phyloP scores from a whole-genome alignment of 2,888 invertebrate species.

The Leptura quadrifasciata region DNA sequence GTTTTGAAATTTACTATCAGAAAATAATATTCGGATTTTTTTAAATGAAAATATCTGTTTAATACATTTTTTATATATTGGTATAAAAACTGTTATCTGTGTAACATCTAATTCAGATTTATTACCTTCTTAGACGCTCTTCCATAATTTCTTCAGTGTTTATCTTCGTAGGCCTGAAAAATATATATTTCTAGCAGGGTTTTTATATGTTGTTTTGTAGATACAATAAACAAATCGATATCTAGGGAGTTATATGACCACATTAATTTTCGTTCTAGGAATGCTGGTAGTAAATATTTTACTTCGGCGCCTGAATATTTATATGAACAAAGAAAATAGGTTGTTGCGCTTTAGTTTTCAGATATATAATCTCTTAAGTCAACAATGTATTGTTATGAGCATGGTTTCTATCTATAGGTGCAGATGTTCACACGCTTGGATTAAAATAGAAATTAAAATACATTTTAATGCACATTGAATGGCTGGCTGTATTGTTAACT shows the following conservation, averaged over 20 bases:
- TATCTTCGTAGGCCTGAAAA: conserved; percentile 25
- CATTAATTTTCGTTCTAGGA: conserved; percentile 61
- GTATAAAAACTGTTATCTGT: background rate
- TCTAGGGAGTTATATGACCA: conserved; percentile 54
- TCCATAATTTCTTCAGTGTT: conserved; percentile 19
- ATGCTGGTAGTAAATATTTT: conserved; percentile 59
- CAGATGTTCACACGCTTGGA: conserved; percentile 63
- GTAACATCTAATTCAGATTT: background rate
- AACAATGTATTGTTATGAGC: conserved; percentile 60
- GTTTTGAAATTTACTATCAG: no score
- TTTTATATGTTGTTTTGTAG: conserved; percentile 25
- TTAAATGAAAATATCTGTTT: no score
- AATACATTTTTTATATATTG: no score
- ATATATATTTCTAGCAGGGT: conserved; percentile 15
- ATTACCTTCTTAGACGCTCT: background rate
- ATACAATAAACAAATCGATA: conserved; percentile 54
- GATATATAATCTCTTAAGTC: conserved; percentile 61
- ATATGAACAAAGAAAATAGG: conserved; percentile 62
- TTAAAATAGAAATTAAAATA: conserved; percentile 64
- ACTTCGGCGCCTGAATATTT: conserved; percentile 61
- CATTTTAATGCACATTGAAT: conserved; percentile 53
- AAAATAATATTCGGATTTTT: no score
- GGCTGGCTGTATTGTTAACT: conserved; percentile 44
- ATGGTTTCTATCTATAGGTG: conserved; percentile 62
- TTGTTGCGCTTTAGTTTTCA: conserved; percentile 55